These are phyloP conservation scores for Linurgus olivaceus DNA, from an alignment of 2,797 vertebrate species.

Conservation along the genomic window DNA sequence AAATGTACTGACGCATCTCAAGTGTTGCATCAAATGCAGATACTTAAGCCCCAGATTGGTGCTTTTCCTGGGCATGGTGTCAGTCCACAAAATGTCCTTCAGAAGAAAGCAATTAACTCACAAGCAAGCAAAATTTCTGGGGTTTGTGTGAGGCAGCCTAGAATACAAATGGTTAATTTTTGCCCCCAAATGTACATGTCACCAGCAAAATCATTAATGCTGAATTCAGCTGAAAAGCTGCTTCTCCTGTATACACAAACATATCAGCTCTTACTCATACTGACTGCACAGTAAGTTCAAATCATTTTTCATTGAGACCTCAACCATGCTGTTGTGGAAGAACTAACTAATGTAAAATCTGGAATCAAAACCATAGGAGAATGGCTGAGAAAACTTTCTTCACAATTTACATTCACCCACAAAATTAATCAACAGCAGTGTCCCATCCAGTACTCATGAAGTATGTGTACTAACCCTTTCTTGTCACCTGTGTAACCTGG, in stretches of 20 bases:
- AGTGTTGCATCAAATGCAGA: neutral
- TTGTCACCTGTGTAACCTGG: neutral
- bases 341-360: neutral
- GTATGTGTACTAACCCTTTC: neutral
- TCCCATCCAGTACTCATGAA: neutral
- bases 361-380: neutral
- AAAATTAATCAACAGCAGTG: neutral
- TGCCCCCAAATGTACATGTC: neutral
- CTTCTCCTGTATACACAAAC: neutral
- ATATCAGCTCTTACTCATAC: neutral
- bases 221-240: neutral
- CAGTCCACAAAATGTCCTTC: neutral
- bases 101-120: neutral
- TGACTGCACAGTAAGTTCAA: neutral
- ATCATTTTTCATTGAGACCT: neutral
- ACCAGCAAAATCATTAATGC: neutral
- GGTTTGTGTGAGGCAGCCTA: neutral
- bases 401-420: neutral
- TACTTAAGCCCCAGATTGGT: neutral
- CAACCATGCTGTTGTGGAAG: neutral
- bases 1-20: neutral
- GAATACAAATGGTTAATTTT: neutral
- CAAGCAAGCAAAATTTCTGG: neutral
- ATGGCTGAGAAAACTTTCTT: neutral
- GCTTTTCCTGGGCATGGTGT: neutral